Conservation (phyloP, 64 coral and sea anemone genomes). For the Porites australiensis region DNA sequence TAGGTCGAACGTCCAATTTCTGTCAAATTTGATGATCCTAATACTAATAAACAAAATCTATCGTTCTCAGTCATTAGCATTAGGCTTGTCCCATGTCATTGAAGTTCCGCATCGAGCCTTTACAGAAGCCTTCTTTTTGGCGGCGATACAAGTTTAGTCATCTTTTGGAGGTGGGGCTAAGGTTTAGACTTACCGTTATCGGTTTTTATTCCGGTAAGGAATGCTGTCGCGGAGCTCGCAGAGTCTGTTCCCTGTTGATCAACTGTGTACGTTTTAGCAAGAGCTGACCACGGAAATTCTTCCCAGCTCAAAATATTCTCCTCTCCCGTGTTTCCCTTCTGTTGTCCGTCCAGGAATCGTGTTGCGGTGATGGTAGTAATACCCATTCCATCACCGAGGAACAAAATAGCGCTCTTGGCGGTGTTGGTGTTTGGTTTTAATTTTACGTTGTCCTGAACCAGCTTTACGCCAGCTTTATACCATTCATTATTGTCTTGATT, state of each 20-base stretch:
- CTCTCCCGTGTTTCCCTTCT: too few relatives aligned
- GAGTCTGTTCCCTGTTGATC: slow-evolving; percentile 88
- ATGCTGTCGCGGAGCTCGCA: slow-evolving; percentile 89
- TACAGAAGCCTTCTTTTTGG: too few relatives aligned
- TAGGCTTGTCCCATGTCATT: too few relatives aligned
- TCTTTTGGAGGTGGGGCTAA: too few relatives aligned
- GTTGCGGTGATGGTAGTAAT: slow-evolving; percentile 65
- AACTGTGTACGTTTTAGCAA: slow-evolving; percentile 89
- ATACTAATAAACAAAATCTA: too few relatives aligned
- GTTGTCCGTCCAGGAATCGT: slow-evolving; percentile 54
- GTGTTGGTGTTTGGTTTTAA: slow-evolving; percentile 48
- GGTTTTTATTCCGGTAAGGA: slow-evolving; percentile 81
- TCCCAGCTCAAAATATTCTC: too few relatives aligned
- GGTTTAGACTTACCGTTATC: slow-evolving; percentile 56
- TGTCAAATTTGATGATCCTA: too few relatives aligned
- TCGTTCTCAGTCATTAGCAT: too few relatives aligned
- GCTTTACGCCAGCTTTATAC: slow-evolving; percentile 61
- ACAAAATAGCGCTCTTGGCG: slow-evolving; percentile 69
- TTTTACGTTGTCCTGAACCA: slow-evolving; percentile 54
- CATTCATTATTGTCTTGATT: slow-evolving; percentile 38
- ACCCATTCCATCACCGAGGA: slow-evolving; percentile 76
- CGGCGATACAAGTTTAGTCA: too few relatives aligned
- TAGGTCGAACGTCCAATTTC: too few relatives aligned
- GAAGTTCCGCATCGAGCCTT: too few relatives aligned
- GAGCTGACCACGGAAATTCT: slow-evolving; percentile 77